Evolutionary conservation across 2,113 vertebrate genomes (phyloP).

Genomic region (Vireo altiloquus): DNA sequence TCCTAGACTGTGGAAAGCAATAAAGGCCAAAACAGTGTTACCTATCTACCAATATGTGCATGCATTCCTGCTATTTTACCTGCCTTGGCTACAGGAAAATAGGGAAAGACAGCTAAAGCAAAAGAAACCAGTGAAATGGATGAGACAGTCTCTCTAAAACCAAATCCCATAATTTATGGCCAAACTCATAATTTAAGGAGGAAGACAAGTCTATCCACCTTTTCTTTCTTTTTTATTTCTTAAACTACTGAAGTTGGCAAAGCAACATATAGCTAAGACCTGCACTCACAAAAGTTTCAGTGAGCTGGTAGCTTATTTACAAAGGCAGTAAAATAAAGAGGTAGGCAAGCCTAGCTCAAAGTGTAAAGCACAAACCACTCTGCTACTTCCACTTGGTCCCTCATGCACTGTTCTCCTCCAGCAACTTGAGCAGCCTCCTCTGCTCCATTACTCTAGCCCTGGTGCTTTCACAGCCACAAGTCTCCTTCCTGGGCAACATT

Average conservation of each 20-base stretch:
- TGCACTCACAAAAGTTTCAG: background rate
- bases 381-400: background rate
- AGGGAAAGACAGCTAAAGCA: background rate
- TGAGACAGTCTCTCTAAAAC: background rate
- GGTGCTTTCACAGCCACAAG: background rate
- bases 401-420: rapidly evolving
- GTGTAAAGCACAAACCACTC: background rate
- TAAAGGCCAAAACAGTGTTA: background rate
- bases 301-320: background rate
- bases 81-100: background rate
- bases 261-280: background rate
- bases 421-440: background rate
- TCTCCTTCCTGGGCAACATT: background rate
- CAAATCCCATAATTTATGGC: background rate
- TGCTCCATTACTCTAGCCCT: background rate
- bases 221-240: background rate
- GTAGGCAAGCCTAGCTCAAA: background rate
- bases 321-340: background rate
- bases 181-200: background rate
- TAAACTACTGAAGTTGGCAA: background rate
- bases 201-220: background rate
- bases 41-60: background rate
- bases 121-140: background rate
- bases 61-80: background rate
- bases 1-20: background rate